A percentile compares a stretch with the other conserved stretches of the same genome.
phyloP scores from a whole-genome alignment of 2,888 invertebrate species.

The Spicauda simplicius region DNA sequence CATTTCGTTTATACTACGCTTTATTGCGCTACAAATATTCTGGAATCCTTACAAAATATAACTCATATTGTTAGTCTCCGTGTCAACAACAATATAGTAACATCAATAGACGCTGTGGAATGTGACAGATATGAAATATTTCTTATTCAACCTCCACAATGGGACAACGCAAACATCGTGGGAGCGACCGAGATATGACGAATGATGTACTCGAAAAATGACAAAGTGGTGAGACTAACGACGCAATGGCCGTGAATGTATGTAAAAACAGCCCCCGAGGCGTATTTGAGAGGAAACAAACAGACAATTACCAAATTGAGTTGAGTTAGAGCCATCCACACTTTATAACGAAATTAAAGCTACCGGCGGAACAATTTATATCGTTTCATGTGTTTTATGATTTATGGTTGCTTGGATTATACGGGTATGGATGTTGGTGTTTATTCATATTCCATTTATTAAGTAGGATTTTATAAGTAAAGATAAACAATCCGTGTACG shows the following conservation, averaged over 20 bases:
- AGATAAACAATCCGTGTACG: no score
- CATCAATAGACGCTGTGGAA: conserved; percentile 25
- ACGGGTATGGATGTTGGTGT: neutral
- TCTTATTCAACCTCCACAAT: conserved; percentile 29
- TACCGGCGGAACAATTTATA: conserved; percentile 11
- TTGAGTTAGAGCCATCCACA: conserved; percentile 45
- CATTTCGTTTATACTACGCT: neutral
- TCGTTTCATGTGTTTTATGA: conserved; percentile 13
- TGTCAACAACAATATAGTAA: conserved; percentile 25
- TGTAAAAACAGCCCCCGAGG: conserved; percentile 35
- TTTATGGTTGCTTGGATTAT: conserved; percentile 10
- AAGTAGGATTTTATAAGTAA: no score
- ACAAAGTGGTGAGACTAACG: conserved; percentile 29
- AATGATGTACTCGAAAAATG: conserved; percentile 34
- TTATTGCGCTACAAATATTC: conserved; percentile 6
- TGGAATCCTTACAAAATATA: conserved; percentile 9
- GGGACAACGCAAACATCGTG: conserved; percentile 26
- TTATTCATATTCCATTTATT: no score
- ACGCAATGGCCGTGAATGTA: conserved; percentile 5
- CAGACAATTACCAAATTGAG: conserved; percentile 49
- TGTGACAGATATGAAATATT: conserved; percentile 33
- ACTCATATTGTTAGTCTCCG: conserved; percentile 14
- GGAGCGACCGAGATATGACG: conserved; percentile 30
- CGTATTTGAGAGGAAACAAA: conserved; percentile 36
- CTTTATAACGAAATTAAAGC: conserved; percentile 41